Evolutionary conservation across 2,113 vertebrate genomes (phyloP).

Genomic region (Uropsilus gracilis): DNA sequence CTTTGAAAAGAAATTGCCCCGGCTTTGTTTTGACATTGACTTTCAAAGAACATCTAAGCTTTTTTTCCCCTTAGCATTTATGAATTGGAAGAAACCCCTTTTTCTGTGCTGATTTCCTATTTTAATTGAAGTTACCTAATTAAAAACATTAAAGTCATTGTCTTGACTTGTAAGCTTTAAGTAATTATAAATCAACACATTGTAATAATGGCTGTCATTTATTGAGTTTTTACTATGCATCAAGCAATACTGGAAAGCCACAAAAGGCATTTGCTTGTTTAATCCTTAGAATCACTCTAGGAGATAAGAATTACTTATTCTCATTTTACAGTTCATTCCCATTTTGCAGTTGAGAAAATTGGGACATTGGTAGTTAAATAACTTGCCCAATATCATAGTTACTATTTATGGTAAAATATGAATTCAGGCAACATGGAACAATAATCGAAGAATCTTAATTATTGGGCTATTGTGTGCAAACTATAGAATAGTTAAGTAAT

Average conservation of each 20-base stretch:
- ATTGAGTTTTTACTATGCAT: not conserved
- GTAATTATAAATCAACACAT: constrained; percentile 21
- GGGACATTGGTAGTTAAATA: not conserved
- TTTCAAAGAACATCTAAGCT: constrained; percentile 50
- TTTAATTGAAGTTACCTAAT: constrained; percentile 54
- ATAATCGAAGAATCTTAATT: not conserved
- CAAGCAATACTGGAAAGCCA: not conserved
- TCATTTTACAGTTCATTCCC: not conserved
- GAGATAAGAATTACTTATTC: not conserved
- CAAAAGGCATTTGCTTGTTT: not conserved
- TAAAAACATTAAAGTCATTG: constrained; percentile 40
- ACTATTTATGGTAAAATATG: not conserved
- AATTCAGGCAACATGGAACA: not conserved
- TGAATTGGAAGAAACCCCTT: constrained; percentile 19
- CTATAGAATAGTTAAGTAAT: not conserved
- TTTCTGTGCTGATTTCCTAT: constrained; percentile 43
- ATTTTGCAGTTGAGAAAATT: not conserved
- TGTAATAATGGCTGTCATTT: not conserved
- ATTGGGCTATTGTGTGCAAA: not conserved
- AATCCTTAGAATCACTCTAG: not conserved
- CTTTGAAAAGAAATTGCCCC: constrained; percentile 46
- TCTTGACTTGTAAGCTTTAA: constrained; percentile 35
- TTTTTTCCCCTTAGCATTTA: not conserved
- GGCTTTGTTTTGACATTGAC: constrained; percentile 62
- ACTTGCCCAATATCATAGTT: not conserved